Evolutionary conservation across 1,140 invertebrate genomes (phyloP).

Genomic region (Papilio dardanus): DNA sequence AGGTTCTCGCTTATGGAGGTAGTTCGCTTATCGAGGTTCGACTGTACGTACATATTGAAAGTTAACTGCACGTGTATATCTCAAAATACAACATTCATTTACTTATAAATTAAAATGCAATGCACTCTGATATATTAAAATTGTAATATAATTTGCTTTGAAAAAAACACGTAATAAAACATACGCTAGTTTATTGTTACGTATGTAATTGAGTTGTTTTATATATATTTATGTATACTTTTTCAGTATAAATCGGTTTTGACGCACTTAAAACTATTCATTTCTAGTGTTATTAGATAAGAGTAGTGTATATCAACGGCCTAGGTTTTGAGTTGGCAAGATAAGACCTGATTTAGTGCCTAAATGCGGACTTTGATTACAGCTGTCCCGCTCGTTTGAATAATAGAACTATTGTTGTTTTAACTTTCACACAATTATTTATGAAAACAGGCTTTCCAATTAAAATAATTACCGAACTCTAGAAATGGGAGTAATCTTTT

Average conservation of each 20-base stretch:
- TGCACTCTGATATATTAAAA: neutral
- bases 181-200: neutral
- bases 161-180: neutral
- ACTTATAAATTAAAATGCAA: neutral
- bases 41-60: too few relatives aligned
- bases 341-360: conserved; percentile 48
- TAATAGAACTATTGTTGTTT: conserved; percentile 24
- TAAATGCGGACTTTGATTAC: conserved; percentile 45
- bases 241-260: conserved; percentile 18
- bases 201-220: neutral
- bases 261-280: conserved; percentile 36
- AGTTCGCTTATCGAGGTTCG: too few relatives aligned
- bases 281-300: conserved; percentile 44
- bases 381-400: conserved; percentile 31
- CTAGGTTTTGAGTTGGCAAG: conserved; percentile 45
- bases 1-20: too few relatives aligned
- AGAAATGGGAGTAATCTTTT: neutral
- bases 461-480: neutral
- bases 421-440: conserved; percentile 38
- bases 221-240: neutral
- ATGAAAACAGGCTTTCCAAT: neutral
- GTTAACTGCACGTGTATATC: too few relatives aligned
- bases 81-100: neutral
- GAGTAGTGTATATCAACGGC: conserved; percentile 41
- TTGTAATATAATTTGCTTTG: neutral